Evolutionary conservation across 64 coral and sea anemone genomes (phyloP).

Genomic region (Catalaphyllia jardinei): DNA sequence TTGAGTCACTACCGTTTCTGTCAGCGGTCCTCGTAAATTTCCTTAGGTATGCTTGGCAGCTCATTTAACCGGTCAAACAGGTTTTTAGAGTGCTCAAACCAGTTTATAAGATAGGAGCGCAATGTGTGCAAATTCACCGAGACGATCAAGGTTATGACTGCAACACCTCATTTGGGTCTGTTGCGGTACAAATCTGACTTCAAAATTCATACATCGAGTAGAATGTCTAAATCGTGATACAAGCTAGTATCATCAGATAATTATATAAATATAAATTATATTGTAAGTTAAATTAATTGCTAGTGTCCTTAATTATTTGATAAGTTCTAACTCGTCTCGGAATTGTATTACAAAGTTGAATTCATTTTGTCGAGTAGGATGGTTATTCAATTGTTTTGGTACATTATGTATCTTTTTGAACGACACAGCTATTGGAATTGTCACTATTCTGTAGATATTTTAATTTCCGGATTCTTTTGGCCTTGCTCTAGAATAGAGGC

Average conservation of each 20-base stretch:
- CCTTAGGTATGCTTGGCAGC: background rate
- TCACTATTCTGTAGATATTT: constrained; percentile 26
- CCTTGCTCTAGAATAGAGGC: background rate
- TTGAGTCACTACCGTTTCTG: background rate
- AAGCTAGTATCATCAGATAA: background rate
- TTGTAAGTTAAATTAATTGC: constrained; percentile 22
- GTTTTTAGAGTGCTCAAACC: background rate
- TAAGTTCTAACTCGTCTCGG: background rate
- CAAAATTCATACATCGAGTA: background rate
- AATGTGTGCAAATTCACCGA: background rate
- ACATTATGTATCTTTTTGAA: background rate
- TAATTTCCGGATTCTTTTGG: background rate
- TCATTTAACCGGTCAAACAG: background rate
- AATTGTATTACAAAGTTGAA: background rate
- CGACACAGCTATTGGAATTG: background rate
- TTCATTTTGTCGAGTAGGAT: background rate
- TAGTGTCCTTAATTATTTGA: background rate
- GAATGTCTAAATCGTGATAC: background rate
- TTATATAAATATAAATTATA: constrained; percentile 13
- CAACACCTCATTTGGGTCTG: background rate
- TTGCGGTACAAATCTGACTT: background rate
- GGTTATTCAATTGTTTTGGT: background rate
- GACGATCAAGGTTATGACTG: no score
- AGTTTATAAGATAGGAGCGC: background rate
- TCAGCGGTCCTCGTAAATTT: background rate